Evolutionary conservation across 92 coral and sea anemone genomes (phyloP).

Genomic region (Umimayanthus chanpuru): DNA sequence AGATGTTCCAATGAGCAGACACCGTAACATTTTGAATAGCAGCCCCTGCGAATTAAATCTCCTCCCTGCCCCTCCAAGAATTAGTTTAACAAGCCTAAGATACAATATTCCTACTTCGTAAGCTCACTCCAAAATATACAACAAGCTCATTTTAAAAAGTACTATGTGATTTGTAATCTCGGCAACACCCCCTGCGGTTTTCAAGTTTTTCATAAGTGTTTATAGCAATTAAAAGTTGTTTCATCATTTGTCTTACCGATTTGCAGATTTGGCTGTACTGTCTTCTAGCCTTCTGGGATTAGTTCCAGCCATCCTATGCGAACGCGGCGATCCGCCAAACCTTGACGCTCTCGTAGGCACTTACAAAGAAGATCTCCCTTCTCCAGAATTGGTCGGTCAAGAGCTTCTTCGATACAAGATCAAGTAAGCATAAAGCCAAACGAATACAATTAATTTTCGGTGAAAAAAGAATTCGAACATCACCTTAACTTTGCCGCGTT

Average conservation of each 20-base stretch:
- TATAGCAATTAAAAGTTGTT: too few species aligned
- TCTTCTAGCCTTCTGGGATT: slow-evolving; percentile 48
- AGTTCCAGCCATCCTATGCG: slow-evolving; percentile 48
- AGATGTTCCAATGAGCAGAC: too few species aligned
- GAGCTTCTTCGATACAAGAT: slow-evolving; percentile 26
- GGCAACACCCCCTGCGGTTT: too few species aligned
- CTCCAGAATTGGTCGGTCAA: slow-evolving; percentile 29
- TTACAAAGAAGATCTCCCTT: slow-evolving; percentile 44
- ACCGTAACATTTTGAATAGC: too few species aligned
- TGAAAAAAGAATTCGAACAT: not conserved
- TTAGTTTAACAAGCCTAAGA: too few species aligned
- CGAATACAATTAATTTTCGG: not conserved
- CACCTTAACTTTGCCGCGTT: not conserved
- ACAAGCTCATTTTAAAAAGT: too few species aligned
- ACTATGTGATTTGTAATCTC: too few species aligned
- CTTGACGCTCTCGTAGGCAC: slow-evolving; percentile 22
- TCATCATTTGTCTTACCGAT: not conserved
- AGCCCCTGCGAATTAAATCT: too few species aligned
- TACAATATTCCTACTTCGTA: too few species aligned
- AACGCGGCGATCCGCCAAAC: slow-evolving; percentile 29
- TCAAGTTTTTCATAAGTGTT: too few species aligned
- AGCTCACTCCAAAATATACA: too few species aligned
- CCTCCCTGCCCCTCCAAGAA: too few species aligned
- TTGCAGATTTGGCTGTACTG: slow-evolving; percentile 41
- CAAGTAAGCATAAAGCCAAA: not conserved